Conservation (phyloP, 2,888 invertebrate genomes). For the Rhopalosiphum nymphaeae region DNA sequence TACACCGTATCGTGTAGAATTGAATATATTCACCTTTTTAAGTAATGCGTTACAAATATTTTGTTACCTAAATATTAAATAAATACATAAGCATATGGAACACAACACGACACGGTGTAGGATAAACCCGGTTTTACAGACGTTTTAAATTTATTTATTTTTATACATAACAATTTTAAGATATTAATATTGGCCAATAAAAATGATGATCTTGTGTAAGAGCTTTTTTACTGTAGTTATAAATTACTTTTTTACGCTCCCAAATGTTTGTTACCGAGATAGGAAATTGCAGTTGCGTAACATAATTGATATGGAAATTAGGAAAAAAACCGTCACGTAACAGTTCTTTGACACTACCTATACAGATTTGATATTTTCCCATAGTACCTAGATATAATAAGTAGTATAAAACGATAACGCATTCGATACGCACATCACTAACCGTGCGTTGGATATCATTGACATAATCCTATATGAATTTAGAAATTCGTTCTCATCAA, state of each 20-base stretch:
- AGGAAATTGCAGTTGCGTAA: constrained; percentile 42
- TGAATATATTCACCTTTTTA: background rate
- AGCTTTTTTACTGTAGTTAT: background rate
- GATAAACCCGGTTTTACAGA: background rate
- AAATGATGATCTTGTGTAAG: background rate
- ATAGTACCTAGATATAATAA: constrained; percentile 26
- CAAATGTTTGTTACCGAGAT: constrained; percentile 9
- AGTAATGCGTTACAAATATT: background rate
- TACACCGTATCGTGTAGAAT: background rate
- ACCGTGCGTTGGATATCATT: constrained; percentile 20
- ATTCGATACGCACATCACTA: constrained; percentile 57
- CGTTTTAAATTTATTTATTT: background rate
- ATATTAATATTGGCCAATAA: background rate
- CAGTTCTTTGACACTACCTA: constrained; percentile 48
- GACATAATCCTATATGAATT: constrained; percentile 39
- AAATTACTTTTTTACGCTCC: background rate
- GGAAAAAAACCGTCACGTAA: constrained; percentile 43
- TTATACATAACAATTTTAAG: background rate
- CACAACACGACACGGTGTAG: background rate
- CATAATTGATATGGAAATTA: constrained; percentile 42
- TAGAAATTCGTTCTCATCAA: constrained; percentile 38
- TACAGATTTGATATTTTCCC: constrained; percentile 51
- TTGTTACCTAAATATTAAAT: background rate
- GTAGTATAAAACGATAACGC: constrained; percentile 48
- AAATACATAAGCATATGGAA: background rate